Evolutionary conservation across 1,140 invertebrate genomes (phyloP), one percentile per base, ranked within the genome.

Genomic region (Drosophila bipectinata): DNA sequence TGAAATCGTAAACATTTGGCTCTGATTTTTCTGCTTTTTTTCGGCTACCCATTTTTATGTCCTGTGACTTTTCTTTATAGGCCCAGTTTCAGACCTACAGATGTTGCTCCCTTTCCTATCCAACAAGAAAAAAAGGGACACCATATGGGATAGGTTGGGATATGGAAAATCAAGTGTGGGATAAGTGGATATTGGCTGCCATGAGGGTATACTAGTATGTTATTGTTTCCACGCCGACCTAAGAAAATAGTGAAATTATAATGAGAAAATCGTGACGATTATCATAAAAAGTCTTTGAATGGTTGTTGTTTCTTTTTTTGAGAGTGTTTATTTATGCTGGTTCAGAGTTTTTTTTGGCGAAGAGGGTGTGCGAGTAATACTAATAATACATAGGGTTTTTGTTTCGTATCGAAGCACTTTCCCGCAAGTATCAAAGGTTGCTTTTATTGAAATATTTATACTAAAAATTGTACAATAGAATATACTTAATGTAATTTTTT

Each of bases 1-100:
- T 83, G 79, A 83, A 79, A 83, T 79, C 79, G 79, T 79, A 83
- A 83, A 83, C 75, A 79, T 67, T 79, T 79, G 54, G 51, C 51
- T 53, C 28, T 60, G 79, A 79, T 83, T 83, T 72, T 54, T 58
- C 62, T 30, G 44, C 15, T 57, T 32, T 34, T 34, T 47, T 57
- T 52, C 21, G 18, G 21, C 18, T 18, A 6, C n/a, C 10, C 15
- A 24, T 8, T 63, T 79, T 37, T 69, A 75, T 69, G 54, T 60
- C 49, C 49, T 60, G 52, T 48, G 61, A 60, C 63, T 69, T 48
- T 69, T 68, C 66, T 69, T 69, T 69, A 69, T 69, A 26, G 66
- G 15, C 62, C 47, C 14, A 21, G 26, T 28, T 28, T 28, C 52
- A 14, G 47, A 3, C 24, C 48, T 15, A 41, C 64, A 68, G 66